Evolutionary conservation across 2,113 vertebrate species (phyloP).

Genomic region (Sapajus apella): DNA sequence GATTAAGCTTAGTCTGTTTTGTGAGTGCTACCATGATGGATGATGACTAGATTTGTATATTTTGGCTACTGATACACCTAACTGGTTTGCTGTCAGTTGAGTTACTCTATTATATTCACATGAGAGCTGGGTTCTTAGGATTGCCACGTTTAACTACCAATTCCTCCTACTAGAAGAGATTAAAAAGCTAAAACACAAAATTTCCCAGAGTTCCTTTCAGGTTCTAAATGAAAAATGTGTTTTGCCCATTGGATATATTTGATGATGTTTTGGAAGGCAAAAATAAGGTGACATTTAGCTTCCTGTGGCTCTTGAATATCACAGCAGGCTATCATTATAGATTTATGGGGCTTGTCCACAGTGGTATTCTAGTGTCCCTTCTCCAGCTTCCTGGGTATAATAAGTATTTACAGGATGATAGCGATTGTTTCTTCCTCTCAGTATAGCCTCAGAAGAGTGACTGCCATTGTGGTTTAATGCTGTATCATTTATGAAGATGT

Average conservation of each 20-base stretch:
- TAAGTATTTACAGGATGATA: background rate
- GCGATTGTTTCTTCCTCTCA: background rate
- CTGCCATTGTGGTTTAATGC: background rate
- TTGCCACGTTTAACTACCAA: background rate
- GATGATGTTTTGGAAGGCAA: background rate
- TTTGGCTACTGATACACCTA: background rate
- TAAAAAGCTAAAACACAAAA: slow-evolving; percentile 1
- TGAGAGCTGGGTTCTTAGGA: background rate
- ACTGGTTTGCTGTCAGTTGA: background rate
- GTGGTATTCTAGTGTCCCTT: background rate
- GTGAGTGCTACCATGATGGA: background rate
- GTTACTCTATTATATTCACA: background rate
- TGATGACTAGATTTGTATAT: background rate
- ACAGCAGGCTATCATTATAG: background rate
- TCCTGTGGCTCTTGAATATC: background rate
- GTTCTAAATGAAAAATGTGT: background rate
- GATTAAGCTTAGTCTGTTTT: slow-evolving; percentile 33
- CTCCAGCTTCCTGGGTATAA: background rate
- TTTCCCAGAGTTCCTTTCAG: background rate
- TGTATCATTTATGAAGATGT: background rate
- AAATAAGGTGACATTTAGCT: background rate
- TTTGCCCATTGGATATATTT: background rate
- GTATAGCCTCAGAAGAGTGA: background rate
- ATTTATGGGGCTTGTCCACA: background rate
- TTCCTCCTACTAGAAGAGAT: background rate